phyloP scores from a whole-genome alignment of 1,140 invertebrate species.

The Camponotus floridanus region DNA sequence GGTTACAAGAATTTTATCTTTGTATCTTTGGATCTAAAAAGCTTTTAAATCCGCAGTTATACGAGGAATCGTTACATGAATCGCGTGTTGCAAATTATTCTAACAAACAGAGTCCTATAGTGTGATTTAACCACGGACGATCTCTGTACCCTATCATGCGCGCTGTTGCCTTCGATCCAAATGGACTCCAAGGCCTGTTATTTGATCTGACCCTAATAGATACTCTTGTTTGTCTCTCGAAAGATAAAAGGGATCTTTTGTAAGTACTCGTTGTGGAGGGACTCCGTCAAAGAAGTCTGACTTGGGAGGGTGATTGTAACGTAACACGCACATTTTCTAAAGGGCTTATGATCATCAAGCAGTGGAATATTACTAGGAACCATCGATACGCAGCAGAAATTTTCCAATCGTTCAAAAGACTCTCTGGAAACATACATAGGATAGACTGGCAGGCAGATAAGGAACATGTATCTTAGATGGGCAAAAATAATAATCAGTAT shows the following conservation, averaged over 20 bases:
- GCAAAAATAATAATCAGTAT: background rate
- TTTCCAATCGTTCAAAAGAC: constrained; percentile 3
- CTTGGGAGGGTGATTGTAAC: constrained; percentile 53
- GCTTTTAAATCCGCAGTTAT: constrained; percentile 3
- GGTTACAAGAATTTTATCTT: background rate
- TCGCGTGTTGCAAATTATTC: constrained; percentile 43
- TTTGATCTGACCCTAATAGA: constrained; percentile 69
- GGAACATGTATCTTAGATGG: too few relatives aligned
- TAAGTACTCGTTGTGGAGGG: constrained; percentile 32
- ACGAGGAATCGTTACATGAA: constrained; percentile 21
- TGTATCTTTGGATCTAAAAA: background rate
- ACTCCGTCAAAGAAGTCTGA: constrained; percentile 37
- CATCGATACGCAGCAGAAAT: constrained; percentile 8
- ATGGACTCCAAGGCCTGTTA: constrained; percentile 63
- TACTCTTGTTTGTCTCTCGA: constrained; percentile 53
- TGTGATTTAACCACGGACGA: constrained; percentile 56
- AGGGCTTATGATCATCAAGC: constrained; percentile 36
- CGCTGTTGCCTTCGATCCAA: constrained; percentile 61
- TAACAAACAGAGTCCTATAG: constrained; percentile 35
- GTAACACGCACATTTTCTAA: constrained; percentile 35
- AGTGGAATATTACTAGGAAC: constrained; percentile 64
- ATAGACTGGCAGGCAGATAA: background rate
- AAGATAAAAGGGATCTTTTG: constrained; percentile 62
- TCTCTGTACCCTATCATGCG: constrained; percentile 58
- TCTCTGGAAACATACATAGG: background rate